Percentiles rank a stretch among this genome's conserved stretches.
Conservation (phyloP, 2,113 vertebrate species). For the Mus spicilegus region DNA sequence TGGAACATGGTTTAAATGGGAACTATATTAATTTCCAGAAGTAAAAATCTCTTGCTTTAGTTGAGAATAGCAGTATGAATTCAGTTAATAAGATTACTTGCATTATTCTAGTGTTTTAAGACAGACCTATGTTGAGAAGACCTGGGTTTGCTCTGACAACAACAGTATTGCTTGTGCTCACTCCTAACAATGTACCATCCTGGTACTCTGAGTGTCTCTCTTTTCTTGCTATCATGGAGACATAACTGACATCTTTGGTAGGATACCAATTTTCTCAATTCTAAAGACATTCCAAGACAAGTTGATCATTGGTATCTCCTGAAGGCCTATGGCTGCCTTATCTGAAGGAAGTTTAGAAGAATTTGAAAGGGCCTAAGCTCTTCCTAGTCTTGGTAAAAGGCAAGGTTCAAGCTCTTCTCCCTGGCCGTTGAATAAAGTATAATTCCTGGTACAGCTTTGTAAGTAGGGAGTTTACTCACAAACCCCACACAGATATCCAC, state of each 20-base stretch:
- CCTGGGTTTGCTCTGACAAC: background rate
- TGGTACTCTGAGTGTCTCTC: background rate
- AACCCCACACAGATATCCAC: background rate
- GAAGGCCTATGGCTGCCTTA: background rate
- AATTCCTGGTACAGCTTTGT: background rate
- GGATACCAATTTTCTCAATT: background rate
- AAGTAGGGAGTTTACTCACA: background rate
- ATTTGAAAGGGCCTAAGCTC: background rate
- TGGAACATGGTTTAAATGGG: background rate
- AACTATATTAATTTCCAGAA: background rate
- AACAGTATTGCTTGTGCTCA: background rate
- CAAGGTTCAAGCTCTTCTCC: background rate
- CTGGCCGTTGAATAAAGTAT: background rate
- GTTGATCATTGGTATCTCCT: background rate
- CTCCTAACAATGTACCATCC: fast-evolving
- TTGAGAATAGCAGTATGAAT: background rate
- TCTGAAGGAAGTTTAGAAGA: background rate
- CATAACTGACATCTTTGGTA: background rate
- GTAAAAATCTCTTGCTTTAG: background rate
- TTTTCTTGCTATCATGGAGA: no score
- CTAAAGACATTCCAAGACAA: background rate
- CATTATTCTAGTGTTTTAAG: background rate
- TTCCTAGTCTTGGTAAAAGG: background rate
- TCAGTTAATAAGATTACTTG: background rate
- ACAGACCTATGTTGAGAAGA: background rate